Evolutionary conservation across 30 jellyfish, hydroid and myxozoan species (phyloP).

Genomic region (Aurelia sp.): DNA sequence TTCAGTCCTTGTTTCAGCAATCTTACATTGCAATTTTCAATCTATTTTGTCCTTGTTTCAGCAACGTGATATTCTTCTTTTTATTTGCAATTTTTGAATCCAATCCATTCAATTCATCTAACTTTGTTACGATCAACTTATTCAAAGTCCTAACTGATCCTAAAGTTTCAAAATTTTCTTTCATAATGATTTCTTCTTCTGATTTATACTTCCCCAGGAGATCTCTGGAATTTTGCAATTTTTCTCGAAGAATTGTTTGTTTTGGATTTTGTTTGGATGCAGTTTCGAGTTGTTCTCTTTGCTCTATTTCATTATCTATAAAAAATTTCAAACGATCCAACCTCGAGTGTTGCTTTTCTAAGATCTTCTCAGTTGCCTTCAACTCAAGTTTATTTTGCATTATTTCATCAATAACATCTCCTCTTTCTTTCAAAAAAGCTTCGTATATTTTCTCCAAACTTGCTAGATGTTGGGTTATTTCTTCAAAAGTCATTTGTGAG

Average conservation of each 20-base stretch:
- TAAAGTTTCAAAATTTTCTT: constrained; percentile 24
- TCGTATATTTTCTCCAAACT: neutral
- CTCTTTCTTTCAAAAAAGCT: constrained; percentile 8
- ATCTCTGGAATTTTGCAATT: constrained; percentile 3
- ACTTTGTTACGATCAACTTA: neutral
- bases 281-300: constrained; percentile 45
- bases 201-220: constrained; percentile 37
- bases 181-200: constrained; percentile 39
- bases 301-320: constrained; percentile 41
- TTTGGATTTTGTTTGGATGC: constrained; percentile 41
- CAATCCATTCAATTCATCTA: constrained; percentile 7
- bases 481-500: neutral
- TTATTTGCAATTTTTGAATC: constrained; percentile 10
- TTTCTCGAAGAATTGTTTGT: constrained; percentile 40
- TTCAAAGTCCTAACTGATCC: constrained; percentile 27
- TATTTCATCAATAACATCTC: neutral
- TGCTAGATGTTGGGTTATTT: neutral
- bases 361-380: constrained; percentile 10
- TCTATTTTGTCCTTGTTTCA: constrained; percentile 45
- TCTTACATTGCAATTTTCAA: constrained; percentile 14
- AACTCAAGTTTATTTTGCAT: constrained; percentile 3
- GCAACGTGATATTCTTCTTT: constrained; percentile 22
- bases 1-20: too few species aligned
- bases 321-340: constrained; percentile 44
- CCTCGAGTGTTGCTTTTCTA: constrained; percentile 32